Conservation (phyloP, 2,888 invertebrate species). For the Lycophotia porphyrea region DNA sequence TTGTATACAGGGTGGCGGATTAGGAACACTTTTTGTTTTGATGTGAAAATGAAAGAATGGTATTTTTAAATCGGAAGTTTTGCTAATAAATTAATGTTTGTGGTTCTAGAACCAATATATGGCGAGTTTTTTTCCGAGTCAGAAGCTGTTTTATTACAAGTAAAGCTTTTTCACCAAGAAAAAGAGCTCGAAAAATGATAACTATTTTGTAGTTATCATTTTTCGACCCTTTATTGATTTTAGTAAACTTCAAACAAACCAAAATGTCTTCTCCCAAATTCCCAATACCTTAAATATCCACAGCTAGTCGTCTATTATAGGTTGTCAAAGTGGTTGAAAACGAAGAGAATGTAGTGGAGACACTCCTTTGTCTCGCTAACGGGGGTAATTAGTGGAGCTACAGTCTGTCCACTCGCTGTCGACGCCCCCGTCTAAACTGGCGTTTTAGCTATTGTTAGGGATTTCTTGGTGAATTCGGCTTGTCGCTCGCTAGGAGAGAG, state of each 20-base stretch:
- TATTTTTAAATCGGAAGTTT: constrained; percentile 27
- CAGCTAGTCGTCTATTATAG: constrained; percentile 10
- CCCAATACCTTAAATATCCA: background rate
- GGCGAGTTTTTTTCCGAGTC: too few relatives aligned
- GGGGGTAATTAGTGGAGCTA: constrained; percentile 59
- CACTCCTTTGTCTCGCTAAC: constrained; percentile 64
- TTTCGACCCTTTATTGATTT: background rate
- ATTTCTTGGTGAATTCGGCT: constrained; percentile 20
- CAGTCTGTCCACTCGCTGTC: constrained; percentile 45
- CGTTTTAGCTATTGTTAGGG: constrained; percentile 44
- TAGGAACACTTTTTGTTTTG: constrained; percentile 55
- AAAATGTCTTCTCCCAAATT: constrained; percentile 18
- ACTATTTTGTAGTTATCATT: too few relatives aligned
- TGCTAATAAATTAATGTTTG: background rate
- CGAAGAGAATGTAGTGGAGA: constrained; percentile 38
- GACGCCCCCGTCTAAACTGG: constrained; percentile 40
- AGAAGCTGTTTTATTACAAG: background rate
- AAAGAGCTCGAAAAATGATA: too few relatives aligned
- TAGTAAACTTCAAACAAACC: background rate
- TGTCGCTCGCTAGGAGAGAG: background rate
- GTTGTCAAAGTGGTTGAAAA: constrained; percentile 57
- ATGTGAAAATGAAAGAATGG: constrained; percentile 2
- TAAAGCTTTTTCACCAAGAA: too few relatives aligned
- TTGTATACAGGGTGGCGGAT: constrained; percentile 34
- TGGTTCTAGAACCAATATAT: background rate